phyloP scores from a whole-genome alignment of 1,140 invertebrate genomes.

The Batillaria attramentaria region DNA sequence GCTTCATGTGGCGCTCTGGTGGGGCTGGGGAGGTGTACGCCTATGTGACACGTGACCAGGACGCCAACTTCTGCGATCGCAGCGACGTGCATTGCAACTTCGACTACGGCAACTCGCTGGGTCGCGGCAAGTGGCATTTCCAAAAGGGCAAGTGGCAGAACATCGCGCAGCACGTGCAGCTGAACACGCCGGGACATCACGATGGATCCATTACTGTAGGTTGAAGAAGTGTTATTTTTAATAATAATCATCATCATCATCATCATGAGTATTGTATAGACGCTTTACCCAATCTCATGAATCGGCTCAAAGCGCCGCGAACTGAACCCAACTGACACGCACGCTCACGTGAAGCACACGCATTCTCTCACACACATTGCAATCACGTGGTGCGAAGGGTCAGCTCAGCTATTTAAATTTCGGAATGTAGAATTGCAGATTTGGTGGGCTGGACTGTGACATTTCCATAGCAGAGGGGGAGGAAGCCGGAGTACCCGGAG shows the following conservation, averaged over 20 bases:
- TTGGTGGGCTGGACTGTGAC: no score
- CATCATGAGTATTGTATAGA: neutral
- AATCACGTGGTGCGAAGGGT: neutral
- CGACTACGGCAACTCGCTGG: slow-evolving; percentile 31
- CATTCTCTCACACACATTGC: neutral
- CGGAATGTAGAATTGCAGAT: no score
- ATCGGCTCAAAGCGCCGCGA: neutral
- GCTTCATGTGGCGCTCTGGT: slow-evolving; percentile 39
- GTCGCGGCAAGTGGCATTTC: slow-evolving; percentile 35
- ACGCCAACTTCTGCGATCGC: slow-evolving; percentile 23
- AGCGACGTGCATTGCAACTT: slow-evolving; percentile 20
- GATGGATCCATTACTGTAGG: slow-evolving; percentile 28
- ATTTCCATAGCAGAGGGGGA: no score
- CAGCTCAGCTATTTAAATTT: neutral
- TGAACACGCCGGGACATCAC: slow-evolving; percentile 30
- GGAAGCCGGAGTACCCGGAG: no score
- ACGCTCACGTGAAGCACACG: neutral
- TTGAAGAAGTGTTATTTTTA: neutral
- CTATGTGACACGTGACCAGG: slow-evolving; percentile 23
- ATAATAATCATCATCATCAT: neutral
- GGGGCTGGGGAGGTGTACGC: slow-evolving; percentile 29
- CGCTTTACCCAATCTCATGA: neutral
- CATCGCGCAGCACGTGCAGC: slow-evolving; percentile 30
- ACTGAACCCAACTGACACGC: neutral
- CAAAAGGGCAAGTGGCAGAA: slow-evolving; percentile 29